Evolutionary conservation across 2,797 vertebrate genomes (phyloP), one percentile per base, ranked within the genome.

Genomic region (Trachops cirrhosus): DNA sequence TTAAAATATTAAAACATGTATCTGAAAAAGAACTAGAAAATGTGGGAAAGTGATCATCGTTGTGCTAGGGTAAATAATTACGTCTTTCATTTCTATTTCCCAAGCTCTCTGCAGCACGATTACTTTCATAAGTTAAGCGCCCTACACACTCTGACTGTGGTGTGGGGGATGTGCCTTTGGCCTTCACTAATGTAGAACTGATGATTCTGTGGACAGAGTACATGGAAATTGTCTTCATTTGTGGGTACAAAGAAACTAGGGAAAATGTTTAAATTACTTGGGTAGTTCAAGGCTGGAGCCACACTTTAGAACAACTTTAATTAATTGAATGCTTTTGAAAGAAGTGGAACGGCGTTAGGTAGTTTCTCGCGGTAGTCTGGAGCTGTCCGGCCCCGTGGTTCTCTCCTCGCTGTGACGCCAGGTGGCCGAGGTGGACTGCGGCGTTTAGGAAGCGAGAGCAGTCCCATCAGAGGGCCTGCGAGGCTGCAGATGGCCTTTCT

Each of bases 401-500:
- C 84, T 64, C 12, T 39, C n/a, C 22, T 62, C 39, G 54, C 9
- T 29, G 34, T 64, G 46, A 48, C 37, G 16, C 5, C 9, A 3
- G 52, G 8, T 46, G n/a, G 52, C 26, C 6, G 57, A 39, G 39
- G 16, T 3, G 14, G 24, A 5, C 0, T 14, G 6, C 11, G 9
- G 37, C 26, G 2, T 18, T 37, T 32, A 48, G 80, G 41, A 86
- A 77, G 52, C 5, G 12, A 39, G 26, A 73, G 18, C 34, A 29
- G 2, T 26, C 10, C 0, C 21, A 0, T 24, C 70, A 1, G 6
- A 16, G 39, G 46, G 4, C 57, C 9, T 6, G 6, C 0, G 2
- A 24, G 79, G 29, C 82, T 39, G 1, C 8, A 32, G 48, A 12
- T 34, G 32, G 78, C 34, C 57, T 29, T 78, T 80, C 6, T 32